Evolutionary conservation across 1,140 invertebrate species (phyloP).

Genomic region (Halesus radiatus): DNA sequence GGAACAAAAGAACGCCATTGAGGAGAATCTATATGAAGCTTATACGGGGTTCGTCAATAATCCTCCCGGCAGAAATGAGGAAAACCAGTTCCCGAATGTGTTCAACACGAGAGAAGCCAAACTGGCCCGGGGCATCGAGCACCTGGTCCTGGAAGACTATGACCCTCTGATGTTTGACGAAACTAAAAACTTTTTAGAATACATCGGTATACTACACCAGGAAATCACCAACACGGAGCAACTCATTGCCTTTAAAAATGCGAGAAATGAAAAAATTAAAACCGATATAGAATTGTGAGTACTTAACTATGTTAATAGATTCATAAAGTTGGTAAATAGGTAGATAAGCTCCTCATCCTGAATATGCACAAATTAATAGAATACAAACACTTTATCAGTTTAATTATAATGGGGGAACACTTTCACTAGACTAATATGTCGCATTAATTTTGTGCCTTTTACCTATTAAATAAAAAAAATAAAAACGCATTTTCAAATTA

Average conservation of each 20-base stretch:
- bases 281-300: slow-evolving; percentile 64
- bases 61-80: neutral
- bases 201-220: slow-evolving; percentile 57
- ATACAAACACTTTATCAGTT: too few relatives aligned
- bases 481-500: too few relatives aligned
- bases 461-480: too few relatives aligned
- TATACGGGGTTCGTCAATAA: slow-evolving; percentile 43
- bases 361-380: too few relatives aligned
- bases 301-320: too few relatives aligned
- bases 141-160: slow-evolving; percentile 45
- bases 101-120: slow-evolving; percentile 23
- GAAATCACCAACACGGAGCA: slow-evolving; percentile 63
- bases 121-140: slow-evolving; percentile 34
- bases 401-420: too few relatives aligned
- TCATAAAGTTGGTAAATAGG: too few relatives aligned
- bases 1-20: slow-evolving; percentile 38
- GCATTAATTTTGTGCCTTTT: too few relatives aligned
- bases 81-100: slow-evolving; percentile 7
- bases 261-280: slow-evolving; percentile 61
- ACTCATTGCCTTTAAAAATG: slow-evolving; percentile 62
- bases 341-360: too few relatives aligned
- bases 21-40: slow-evolving; percentile 38
- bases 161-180: slow-evolving; percentile 50
- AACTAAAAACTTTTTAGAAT: slow-evolving; percentile 46
- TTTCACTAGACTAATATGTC: too few relatives aligned